Evolutionary conservation across 2,113 vertebrate species (phyloP), one percentile per base, ranked within the genome.

Genomic region (Boleophthalmus pectinirostris): DNA sequence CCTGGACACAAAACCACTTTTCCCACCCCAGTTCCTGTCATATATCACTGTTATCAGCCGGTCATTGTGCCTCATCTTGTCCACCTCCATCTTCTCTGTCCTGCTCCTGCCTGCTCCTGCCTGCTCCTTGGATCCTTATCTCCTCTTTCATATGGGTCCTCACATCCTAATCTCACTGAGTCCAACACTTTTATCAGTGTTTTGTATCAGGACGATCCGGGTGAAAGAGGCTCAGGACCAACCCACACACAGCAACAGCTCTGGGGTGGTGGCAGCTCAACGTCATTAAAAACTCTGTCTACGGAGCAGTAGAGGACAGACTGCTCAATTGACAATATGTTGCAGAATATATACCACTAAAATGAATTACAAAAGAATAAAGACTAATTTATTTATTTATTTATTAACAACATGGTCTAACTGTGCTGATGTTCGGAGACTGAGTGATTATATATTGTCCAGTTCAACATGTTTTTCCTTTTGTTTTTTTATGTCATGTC

Each of bases 81-180:
- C 35, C 63, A 14, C 11, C 47, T 21, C 45, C 33, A 56, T 29
- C 45, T 46, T 53, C 46, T 69, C n/a, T 70, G 43, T 68, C 45
- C 1, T 14, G 8, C 24, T 25, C 47, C 33, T 9, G 23, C 6
- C 16, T 58, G 25, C n/a, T 70, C 25, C n/a, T 67, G 25, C 0
- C 65, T 14, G 43, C 60, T 72, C 74, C 58, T 68, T 68, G 68
- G 74, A 84, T 82, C 75, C 70, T 80, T 79, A 85, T 88, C 84
- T 56, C 54, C 38, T 80, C 20, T 38, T 68, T 61, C 18, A 10
- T 53, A 67, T 71, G 61, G 73, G 61, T 51, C 35, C 47, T 29
- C 23, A 66, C 29, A 70, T 54, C 0, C 60, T 45, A 65, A 61
- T n/a, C 69, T 66, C 66, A 60, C 70, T 21, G 0, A 66, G 70